Evolutionary conservation across 1,140 invertebrate species (phyloP), one percentile per base, ranked within the genome.

Genomic region (Macrostomum lignano): DNA sequence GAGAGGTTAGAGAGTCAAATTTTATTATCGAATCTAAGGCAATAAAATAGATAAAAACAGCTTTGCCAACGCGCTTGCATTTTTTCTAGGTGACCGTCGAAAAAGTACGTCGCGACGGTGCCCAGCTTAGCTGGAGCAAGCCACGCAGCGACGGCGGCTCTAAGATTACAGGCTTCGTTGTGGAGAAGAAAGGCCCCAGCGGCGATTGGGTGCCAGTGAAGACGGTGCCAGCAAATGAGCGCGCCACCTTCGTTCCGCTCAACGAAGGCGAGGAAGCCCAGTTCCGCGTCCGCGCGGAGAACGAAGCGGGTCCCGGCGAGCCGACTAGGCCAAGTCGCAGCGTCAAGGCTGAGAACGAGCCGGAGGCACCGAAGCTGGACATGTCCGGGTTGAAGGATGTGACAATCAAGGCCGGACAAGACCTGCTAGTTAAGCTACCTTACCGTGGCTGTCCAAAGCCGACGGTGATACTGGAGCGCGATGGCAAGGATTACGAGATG

Each of bases 241-340:
- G 44, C 4, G 44, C 39, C 4, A 49, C 55, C 35, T 43, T 61
- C 45, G 72, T 94, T 10, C 71, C 76, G 3, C 72, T 96, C 6
- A 77, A 71, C 34, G 81, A 93, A 62, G 77, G 79, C 4, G 71
- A 78, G 40, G 78, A 91, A 51, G 88, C 88, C 47, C 72, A 81
- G 47, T 96, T 96, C 67, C 67, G 88, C 38, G 69, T 96, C 3
- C 72, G 76, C 40, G 86, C 86, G 20, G 74, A 88, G 33, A 98
- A 96, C 52, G 79, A 86, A 36, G 72, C 84, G 28, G 88, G 86
- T 7, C 67, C 68, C 33, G 84, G 81, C 36, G 71, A 76, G 37
- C 84, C 86, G 2, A 88, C 81, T 43, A 72, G 75, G 45, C 72
- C 81, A 5, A 84, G 73, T 25, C 64, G 67, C 35, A 68, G 38